Evolutionary conservation across 2,797 vertebrate genomes (phyloP), one percentile per base, ranked within the genome.

Genomic region (Anguilla megastoma): DNA sequence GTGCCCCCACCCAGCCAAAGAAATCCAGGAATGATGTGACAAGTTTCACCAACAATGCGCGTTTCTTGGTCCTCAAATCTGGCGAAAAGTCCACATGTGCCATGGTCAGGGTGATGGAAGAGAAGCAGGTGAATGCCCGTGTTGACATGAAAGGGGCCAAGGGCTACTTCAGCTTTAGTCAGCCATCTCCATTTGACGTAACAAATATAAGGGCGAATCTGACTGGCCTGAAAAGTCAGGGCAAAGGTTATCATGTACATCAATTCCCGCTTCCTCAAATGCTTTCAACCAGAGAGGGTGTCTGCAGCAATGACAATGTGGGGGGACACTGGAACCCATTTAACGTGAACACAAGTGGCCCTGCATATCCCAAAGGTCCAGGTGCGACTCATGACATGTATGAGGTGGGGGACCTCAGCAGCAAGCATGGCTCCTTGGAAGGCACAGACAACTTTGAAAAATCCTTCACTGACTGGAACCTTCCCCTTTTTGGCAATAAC

Each of bases 311-410:
- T 63, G 93, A 95, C 85, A 95, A 95, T 2, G 92, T 96, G 1
- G 97, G 95, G 8, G 95, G 94, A 3, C 96, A 97, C 90, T 97
- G 90, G 95, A 96, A 97, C 91, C 97, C 97, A 3, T 96, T 96
- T 56, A 27, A 71, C 0, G 21, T 96, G 21, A 54, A 94, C 79
- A 89, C 71, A 0, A 91, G 0, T 0, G 74, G 45, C 24, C 45
- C 93, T 18, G 24, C 89, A 2, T 97, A 97, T 86, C 95, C 96
- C 0, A 89, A 41, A 2, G 86, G 2, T 4, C 91, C 93, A 8
- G 94, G 94, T 0, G 95, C 92, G 48, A 96, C 95, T 3, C 95
- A 97, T 24, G 96, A 96, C 88, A 90, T 0, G 18, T 97, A 96
- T 79, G 96, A 97, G 84, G 56, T 93, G 0, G 97, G 97, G 12